Conservation (phyloP, 2,113 vertebrate species). For the Poeciliopsis prolifica region DNA sequence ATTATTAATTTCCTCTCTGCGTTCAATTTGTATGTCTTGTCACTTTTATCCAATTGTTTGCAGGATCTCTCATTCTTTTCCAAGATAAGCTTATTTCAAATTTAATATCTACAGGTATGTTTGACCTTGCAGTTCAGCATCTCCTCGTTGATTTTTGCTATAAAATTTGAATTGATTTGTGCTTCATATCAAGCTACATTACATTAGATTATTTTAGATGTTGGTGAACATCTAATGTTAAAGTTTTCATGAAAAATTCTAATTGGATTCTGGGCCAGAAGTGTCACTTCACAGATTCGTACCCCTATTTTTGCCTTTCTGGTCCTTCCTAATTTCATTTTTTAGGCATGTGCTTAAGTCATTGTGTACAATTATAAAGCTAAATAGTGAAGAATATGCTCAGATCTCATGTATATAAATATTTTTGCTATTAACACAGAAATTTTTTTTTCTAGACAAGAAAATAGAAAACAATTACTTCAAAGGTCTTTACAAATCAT, state of each 20-base stretch:
- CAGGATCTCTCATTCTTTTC: conserved; percentile 55
- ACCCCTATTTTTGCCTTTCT: not conserved
- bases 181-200: not conserved
- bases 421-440: no score
- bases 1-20: conserved; percentile 77
- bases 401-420: not conserved
- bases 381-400: not conserved
- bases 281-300: not conserved
- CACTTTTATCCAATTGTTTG: conserved; percentile 79
- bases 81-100: conserved; percentile 53
- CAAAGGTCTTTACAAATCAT: no score
- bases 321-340: not conserved
- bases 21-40: conserved; percentile 76
- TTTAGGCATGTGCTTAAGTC: not conserved
- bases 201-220: not conserved
- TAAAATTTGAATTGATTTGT: not conserved
- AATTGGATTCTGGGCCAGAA: not conserved
- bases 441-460: no score
- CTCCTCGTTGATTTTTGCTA: not conserved
- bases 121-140: conserved; percentile 24
- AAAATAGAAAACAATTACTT: no score
- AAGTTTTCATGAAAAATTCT: not conserved
- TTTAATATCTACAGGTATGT: conserved; percentile 39
- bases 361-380: not conserved
- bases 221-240: no score